These are phyloP conservation scores for Phainopepla nitens DNA, from an alignment of 2,113 vertebrate genomes.

Conservation along the genomic window DNA sequence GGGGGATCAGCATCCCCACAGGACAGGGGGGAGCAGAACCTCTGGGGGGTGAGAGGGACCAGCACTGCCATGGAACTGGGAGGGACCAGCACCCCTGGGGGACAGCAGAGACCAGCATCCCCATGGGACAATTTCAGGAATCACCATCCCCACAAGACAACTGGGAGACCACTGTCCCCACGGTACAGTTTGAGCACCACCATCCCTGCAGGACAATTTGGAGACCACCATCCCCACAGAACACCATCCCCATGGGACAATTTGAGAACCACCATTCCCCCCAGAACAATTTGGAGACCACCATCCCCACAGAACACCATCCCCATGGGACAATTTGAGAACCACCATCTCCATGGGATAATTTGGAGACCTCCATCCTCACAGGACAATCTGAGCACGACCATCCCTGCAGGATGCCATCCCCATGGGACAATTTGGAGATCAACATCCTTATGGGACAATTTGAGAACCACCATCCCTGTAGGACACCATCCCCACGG, in stretches of 20 bases:
- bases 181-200: no score
- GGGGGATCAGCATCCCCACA: not conserved
- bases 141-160: not conserved
- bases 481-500: fast-evolving
- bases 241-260: not conserved
- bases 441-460: fast-evolving
- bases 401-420: fast-evolving
- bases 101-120: no score
- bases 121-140: no score
- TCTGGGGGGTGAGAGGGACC: not conserved
- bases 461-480: no score
- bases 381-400: fast-evolving
- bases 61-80: not conserved
- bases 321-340: not conserved
- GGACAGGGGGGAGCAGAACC: no score
- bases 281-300: no score
- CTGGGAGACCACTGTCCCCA: no score
- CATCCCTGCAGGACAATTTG: no score
- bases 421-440: not conserved
- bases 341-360: not conserved
- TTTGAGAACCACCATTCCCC: no score
- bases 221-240: no score
- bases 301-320: not conserved
- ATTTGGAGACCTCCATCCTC: not conserved
- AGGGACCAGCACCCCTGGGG: not conserved